These are phyloP conservation scores for Ricordea florida DNA, from an alignment of 92 coral and sea anemone genomes.

Conservation along the genomic window DNA sequence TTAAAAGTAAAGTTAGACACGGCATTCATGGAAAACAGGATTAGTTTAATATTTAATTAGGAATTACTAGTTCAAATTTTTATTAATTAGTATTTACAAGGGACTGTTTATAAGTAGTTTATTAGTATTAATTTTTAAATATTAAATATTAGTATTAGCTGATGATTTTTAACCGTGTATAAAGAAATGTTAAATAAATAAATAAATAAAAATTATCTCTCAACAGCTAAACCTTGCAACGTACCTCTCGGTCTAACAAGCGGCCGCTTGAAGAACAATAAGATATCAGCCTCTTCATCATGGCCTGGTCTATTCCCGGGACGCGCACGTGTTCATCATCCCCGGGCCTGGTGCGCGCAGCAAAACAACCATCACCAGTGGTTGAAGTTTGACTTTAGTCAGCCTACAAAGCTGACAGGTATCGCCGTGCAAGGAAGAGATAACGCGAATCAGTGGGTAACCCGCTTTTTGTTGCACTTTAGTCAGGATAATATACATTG, in stretches of 20 bases:
- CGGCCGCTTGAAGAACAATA: constrained; percentile 4
- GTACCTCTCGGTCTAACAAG: constrained; percentile 16
- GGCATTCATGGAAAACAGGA: too few species aligned
- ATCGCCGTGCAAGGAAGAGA: constrained; percentile 67
- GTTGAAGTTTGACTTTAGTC: constrained; percentile 46
- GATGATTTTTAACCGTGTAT: too few species aligned
- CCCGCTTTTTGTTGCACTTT: constrained; percentile 22
- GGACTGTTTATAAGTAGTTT: too few species aligned
- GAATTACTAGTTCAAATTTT: too few species aligned
- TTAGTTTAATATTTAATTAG: too few species aligned
- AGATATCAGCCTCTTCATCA: constrained; percentile 22
- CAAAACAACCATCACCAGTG: constrained; percentile 64
- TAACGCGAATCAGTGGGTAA: constrained; percentile 35
- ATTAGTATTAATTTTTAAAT: too few species aligned
- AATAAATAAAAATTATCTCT: background rate
- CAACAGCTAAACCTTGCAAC: constrained; percentile 17
- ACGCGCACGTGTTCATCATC: constrained; percentile 35
- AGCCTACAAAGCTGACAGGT: constrained; percentile 40
- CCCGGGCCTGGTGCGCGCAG: constrained; percentile 58
- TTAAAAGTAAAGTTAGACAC: too few species aligned
- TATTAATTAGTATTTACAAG: too few species aligned
- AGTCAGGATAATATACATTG: constrained; percentile 69
- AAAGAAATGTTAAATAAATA: too few species aligned
- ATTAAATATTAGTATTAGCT: too few species aligned
- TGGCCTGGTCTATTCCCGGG: constrained; percentile 16